Evolutionary conservation across 2,797 vertebrate genomes (phyloP), one percentile per base, ranked within the genome.

Genomic region (Muscicapa striata): DNA sequence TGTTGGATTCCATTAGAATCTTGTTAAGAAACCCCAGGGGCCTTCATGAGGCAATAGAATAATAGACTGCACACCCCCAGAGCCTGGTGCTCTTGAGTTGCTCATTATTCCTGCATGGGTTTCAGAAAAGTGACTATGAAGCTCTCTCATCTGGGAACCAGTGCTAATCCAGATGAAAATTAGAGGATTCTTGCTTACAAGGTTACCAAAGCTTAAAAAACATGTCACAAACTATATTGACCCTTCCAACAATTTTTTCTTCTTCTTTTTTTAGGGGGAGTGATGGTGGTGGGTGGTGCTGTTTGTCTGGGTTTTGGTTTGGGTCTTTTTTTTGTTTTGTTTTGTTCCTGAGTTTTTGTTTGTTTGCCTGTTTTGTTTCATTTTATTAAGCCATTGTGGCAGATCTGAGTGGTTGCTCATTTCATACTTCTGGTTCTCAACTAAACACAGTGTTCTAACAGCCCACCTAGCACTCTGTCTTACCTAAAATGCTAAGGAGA

Each of bases 1-100:
- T 92, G 43, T 78, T 87, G 66, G 64, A 68, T 91, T 29, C 46
- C 41, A 66, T 89, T 77, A 82, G 46, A 72, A 83, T 89, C 67
- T 80, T 80, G 61, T 51, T 48, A 62, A 75, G 90, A 77, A 73
- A 10, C 5, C 34, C 34, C 14, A 46, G 59, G 61, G 43, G 38
- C 30, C 3, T 83, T 40, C 38, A 29, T 2, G 24, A 74, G 29
- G 80, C 79, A 46, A 32, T 11, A 9, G 66, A 21, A 15, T 46
- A 6, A 36, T 7, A 27, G 78, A 19, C 27, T 46, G 45, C 34
- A 36, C 9, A 2, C 38, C 29, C 52, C 30, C 52, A 68, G 63
- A 70, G 55, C 51, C 8, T 15, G 15, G 8, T 54, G n/a, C 45
- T 82, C 52, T 59, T 41, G 27, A 43, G 24, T 18, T 83, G 40